Percentiles rank a stretch among this genome's conserved stretches.
Conservation (phyloP, 2,797 vertebrate genomes). For the Clarias laeviceps region DNA sequence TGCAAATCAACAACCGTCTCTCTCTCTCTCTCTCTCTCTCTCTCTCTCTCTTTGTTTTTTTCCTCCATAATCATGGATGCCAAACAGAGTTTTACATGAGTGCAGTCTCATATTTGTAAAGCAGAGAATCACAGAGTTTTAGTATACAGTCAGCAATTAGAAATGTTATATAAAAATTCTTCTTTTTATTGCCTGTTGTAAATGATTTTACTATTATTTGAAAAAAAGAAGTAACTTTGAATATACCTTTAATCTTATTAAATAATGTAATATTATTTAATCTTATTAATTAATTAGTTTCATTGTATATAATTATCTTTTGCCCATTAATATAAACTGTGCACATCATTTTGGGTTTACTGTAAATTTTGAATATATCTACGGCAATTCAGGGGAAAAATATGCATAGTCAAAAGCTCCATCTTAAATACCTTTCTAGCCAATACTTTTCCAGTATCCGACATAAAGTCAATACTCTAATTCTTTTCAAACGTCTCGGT, state of each 20-base stretch:
- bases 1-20: not conserved
- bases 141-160: not conserved
- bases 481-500: not conserved
- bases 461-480: not conserved
- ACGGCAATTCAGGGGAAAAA: not conserved
- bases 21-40: too few species aligned
- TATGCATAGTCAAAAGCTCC: not conserved
- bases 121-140: not conserved
- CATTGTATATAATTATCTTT: not conserved
- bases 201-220: not conserved
- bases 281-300: not conserved
- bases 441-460: not conserved
- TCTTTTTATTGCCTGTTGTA: not conserved
- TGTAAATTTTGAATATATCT: not conserved
- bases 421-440: not conserved
- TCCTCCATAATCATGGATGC: not conserved
- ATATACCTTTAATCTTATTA: not conserved
- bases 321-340: not conserved
- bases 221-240: not conserved
- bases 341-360: not conserved
- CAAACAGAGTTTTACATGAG: not conserved
- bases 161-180: not conserved
- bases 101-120: not conserved
- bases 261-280: not conserved
- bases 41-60: not conserved